phyloP scores from a whole-genome alignment of 1,140 invertebrate species.

The Drosophila pandora region DNA sequence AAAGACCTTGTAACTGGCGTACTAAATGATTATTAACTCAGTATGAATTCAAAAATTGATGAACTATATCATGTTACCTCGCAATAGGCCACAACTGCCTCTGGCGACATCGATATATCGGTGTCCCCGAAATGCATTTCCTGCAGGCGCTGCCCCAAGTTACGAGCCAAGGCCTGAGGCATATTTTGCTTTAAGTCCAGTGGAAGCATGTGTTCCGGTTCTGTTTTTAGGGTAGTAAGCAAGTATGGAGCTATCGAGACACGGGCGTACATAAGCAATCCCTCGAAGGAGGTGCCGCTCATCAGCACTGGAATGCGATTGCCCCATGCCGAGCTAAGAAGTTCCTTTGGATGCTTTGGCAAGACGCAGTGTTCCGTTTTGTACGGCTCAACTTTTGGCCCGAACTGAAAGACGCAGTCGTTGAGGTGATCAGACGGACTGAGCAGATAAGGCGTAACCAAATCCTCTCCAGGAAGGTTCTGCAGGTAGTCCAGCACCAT shows the following conservation, averaged over 20 bases:
- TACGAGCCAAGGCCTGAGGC: constrained; percentile 29
- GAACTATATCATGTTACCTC: constrained; percentile 42
- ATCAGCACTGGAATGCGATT: constrained; percentile 84
- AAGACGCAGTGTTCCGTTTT: constrained; percentile 54
- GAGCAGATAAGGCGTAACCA: constrained; percentile 62
- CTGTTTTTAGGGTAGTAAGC: constrained; percentile 50
- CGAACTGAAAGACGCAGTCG: constrained; percentile 71
- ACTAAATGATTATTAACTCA: constrained; percentile 35
- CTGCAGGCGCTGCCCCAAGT: constrained; percentile 53
- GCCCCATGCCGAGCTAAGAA: constrained; percentile 69
- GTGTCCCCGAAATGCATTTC: constrained; percentile 54
- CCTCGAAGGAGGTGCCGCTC: constrained; percentile 83
- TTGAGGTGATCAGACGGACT: constrained; percentile 62
- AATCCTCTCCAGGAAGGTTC: constrained; percentile 40
- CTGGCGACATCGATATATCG: constrained; percentile 34
- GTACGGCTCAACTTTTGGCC: constrained; percentile 74
- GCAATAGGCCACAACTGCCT: constrained; percentile 57
- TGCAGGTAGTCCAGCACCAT: constrained; percentile 63
- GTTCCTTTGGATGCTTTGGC: constrained; percentile 40
- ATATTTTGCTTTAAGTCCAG: constrained; percentile 54
- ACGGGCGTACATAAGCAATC: constrained; percentile 64
- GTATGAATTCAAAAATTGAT: neutral
- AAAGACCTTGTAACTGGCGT: constrained; percentile 83
- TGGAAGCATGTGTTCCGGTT: constrained; percentile 67
- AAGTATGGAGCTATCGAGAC: constrained; percentile 58